These are phyloP conservation scores for Cosmia trapezina DNA, from an alignment of 2,888 invertebrate genomes.

Conservation along the genomic window DNA sequence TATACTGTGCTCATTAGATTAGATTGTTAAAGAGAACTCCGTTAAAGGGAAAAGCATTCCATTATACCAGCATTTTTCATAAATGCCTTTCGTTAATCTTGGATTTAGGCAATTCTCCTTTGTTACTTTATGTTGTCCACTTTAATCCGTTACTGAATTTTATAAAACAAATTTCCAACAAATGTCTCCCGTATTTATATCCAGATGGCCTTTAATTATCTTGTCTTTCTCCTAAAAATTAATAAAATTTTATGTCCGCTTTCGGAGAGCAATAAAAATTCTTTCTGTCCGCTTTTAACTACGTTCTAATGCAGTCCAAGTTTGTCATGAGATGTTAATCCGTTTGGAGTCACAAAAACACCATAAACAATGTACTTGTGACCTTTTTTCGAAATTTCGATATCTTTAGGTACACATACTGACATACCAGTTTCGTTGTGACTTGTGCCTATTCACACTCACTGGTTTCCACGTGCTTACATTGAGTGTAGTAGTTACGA, in stretches of 20 bases:
- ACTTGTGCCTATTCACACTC: constrained; percentile 72
- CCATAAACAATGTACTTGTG: constrained; percentile 71
- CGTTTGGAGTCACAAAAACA: constrained; percentile 74
- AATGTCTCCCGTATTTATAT: constrained; percentile 66
- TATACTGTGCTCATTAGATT: constrained; percentile 67
- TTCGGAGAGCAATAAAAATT: constrained; percentile 84
- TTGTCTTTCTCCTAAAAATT: constrained; percentile 74
- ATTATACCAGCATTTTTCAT: constrained; percentile 28
- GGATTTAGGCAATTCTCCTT: constrained; percentile 27
- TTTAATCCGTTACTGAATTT: constrained; percentile 45
- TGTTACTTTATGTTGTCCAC: constrained; percentile 23
- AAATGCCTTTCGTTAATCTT: constrained; percentile 37
- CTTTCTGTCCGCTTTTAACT: constrained; percentile 81
- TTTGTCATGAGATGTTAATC: constrained; percentile 77
- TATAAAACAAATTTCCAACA: constrained; percentile 60
- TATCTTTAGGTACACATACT: constrained; percentile 62
- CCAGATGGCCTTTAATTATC: constrained; percentile 76
- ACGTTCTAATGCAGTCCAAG: constrained; percentile 78
- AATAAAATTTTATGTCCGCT: constrained; percentile 83
- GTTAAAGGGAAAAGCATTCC: constrained; percentile 55
- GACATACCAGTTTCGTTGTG: constrained; percentile 39
- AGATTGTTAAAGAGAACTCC: constrained; percentile 52
- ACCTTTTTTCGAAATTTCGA: constrained; percentile 69
- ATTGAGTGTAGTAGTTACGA: constrained; percentile 74
- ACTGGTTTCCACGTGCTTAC: constrained; percentile 67